Conservation (phyloP, 2,797 vertebrate genomes). For the Anisognathus igniventris region DNA sequence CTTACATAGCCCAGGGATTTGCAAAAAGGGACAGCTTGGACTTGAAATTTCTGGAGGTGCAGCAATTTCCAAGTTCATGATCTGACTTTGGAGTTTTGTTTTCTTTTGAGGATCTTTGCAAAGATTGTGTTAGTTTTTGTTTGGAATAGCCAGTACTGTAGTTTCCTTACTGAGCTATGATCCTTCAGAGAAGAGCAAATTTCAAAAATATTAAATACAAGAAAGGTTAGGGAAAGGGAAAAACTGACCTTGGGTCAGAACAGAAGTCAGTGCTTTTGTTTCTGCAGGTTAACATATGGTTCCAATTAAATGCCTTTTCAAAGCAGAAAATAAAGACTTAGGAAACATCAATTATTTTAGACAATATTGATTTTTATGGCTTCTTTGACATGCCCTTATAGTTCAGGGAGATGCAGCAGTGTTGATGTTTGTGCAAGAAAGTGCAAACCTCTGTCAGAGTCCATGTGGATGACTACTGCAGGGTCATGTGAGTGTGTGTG, state of each 20-base stretch:
- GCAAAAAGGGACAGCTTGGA: neutral
- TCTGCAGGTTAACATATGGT: neutral
- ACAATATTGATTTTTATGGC: neutral
- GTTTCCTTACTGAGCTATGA: neutral
- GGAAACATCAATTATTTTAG: neutral
- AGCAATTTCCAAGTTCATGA: neutral
- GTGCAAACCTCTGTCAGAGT: neutral
- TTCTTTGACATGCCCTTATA: neutral
- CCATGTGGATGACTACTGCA: neutral
- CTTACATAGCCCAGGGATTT: neutral
- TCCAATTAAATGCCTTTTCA: neutral
- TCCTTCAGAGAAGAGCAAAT: neutral
- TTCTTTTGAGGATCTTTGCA: neutral
- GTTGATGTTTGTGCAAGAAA: neutral
- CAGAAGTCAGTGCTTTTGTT: neutral
- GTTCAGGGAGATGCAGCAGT: neutral
- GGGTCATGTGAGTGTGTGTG: neutral
- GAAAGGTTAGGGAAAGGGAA: neutral
- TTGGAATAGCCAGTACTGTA: neutral
- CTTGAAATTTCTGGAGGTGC: neutral
- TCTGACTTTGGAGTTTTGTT: neutral
- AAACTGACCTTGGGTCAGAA: neutral
- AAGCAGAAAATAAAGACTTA: neutral
- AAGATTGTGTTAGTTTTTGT: neutral
- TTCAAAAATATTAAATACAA: neutral